Percentiles rank a stretch among this genome's conserved stretches.
Evolutionary conservation across 2,888 invertebrate genomes (phyloP).

Genomic region (Archips xylosteana): DNA sequence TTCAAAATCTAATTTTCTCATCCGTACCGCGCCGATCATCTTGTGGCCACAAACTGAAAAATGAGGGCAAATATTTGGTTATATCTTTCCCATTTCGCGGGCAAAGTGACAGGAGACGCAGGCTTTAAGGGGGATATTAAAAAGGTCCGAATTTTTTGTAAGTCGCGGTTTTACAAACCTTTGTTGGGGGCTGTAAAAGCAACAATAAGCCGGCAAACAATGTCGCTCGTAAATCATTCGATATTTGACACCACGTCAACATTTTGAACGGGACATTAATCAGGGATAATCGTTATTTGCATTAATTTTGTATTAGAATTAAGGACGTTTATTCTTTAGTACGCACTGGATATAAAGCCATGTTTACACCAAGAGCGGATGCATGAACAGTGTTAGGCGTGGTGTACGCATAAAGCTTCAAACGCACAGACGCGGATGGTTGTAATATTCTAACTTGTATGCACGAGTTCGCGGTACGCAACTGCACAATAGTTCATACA

Average conservation of each 20-base stretch:
- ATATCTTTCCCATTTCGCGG: conserved; percentile 38
- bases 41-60: conserved; percentile 59
- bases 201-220: conserved; percentile 42
- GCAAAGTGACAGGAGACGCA: conserved; percentile 39
- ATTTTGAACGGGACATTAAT: conserved; percentile 38
- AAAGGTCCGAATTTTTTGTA: conserved; percentile 37
- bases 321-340: neutral
- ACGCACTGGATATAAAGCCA: neutral
- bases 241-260: conserved; percentile 43
- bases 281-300: conserved; percentile 33
- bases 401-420: too few relatives aligned
- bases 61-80: conserved; percentile 53
- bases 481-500: too few relatives aligned
- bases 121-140: conserved; percentile 41
- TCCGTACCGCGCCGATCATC: neutral
- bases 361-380: neutral
- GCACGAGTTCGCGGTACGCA: too few relatives aligned
- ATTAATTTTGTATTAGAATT: conserved; percentile 8
- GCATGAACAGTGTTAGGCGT: too few relatives aligned
- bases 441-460: too few relatives aligned
- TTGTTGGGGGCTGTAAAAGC: conserved; percentile 39
- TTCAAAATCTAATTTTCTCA: too few relatives aligned
- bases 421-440: too few relatives aligned
- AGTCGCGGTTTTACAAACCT: conserved; percentile 41
- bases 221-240: conserved; percentile 39